Base-by-base conservation (phyloP, 1,140 invertebrate species). In the Lysiphlebus fabarum region DNA sequence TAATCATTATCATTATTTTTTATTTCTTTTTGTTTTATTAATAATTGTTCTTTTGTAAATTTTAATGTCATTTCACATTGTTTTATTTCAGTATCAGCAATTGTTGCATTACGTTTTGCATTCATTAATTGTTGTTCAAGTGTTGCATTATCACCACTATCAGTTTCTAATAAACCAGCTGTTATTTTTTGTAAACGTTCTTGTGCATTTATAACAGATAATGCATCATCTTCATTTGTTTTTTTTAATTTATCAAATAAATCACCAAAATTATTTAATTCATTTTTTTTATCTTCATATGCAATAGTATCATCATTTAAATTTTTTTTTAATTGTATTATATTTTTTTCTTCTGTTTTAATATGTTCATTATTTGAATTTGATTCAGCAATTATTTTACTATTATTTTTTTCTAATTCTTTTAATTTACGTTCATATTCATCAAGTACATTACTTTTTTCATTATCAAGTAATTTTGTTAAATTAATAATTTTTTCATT, bases 71-170 rank as follows among this genome's bases (percentile, higher is more conserved):
- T 92, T 62, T 85, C 82, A 9, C 86, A 86, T 59, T 91, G 87
- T 62, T 92, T 90, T 7, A 87, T 85, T 49, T 91, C 88, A 0
- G 92, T 95, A 66, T 90, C 87, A 2, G 91, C 88, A 65, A 88
- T 84, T 12, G 87, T 86, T 7, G 89, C 83, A 54, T 85, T 85
- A 67, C 88, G 84, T 67, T 91, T 90, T 0, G 90, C 89, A 72
- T 81, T 84, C 67, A 95, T 95, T 1, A 96, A 79, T 71, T 96
- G 93, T 64, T 96, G 91, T 72, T 93, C 89, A 14, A 97, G 79
- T 6, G 93, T 93, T n/a, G 90, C 85, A 57, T 87, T 87, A 73
- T 89, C 83, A 11, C 93, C 92, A 66, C 87, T 86, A n/a, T 89
- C 88, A 58, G 86, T 89, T 33, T 87, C 85, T 37, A 93, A 86